These are phyloP conservation scores for Mechanitis mazaeus DNA, from an alignment of 2,888 invertebrate species.

Conservation along the genomic window DNA sequence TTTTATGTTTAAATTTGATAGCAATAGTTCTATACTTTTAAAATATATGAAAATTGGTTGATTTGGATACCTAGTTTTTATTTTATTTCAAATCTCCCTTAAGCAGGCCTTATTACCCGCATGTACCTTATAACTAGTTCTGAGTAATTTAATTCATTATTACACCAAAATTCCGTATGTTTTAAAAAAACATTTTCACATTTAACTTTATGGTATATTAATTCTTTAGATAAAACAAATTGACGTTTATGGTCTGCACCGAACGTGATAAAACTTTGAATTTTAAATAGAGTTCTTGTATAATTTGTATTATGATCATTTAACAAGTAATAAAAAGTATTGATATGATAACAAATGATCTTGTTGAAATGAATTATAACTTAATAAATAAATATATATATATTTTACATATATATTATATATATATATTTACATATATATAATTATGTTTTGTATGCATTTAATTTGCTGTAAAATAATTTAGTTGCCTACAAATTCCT, in stretches of 20 bases:
- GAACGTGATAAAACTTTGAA: constrained; percentile 21
- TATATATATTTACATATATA: too few species aligned
- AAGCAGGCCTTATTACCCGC: too few species aligned
- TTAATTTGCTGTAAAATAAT: too few species aligned
- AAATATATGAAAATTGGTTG: too few species aligned
- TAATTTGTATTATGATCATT: constrained; percentile 20
- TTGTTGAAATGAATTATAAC: background rate
- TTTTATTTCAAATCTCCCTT: too few species aligned
- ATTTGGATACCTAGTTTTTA: too few species aligned
- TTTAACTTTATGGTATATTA: constrained; percentile 24
- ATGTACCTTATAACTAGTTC: background rate
- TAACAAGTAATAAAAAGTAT: constrained; percentile 9
- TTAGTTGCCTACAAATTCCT: too few species aligned
- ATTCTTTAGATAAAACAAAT: constrained; percentile 21
- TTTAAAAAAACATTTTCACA: constrained; percentile 22
- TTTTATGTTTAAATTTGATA: too few species aligned
- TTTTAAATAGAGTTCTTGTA: constrained; percentile 12
- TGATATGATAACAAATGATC: background rate
- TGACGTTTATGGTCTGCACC: constrained; percentile 23
- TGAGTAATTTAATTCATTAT: background rate
- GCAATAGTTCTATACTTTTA: too few species aligned
- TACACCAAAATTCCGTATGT: constrained; percentile 13
- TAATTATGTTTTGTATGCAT: too few species aligned
- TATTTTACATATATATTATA: too few species aligned
- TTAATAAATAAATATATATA: too few species aligned